Evolutionary conservation across 2,113 vertebrate genomes (phyloP), one percentile per base, ranked within the genome.

Genomic region (Callospermophilus lateralis): DNA sequence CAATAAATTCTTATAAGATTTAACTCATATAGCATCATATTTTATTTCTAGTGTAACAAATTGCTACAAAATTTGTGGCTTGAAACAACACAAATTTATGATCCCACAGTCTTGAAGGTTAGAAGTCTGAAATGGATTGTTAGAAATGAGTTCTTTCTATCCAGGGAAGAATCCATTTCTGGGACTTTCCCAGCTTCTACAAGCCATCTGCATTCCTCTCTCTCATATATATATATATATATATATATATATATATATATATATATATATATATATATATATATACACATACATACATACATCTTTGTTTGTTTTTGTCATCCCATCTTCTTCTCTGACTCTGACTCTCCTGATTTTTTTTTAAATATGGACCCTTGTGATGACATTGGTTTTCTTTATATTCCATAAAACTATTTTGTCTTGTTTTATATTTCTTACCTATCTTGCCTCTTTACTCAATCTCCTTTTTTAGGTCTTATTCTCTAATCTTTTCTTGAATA

Each of bases 1-100:
- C 32, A 34, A 4, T 88, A 76, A 80, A 72, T 95, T 93, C 28
- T 93, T 88, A 70, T 4, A 48, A 84, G 90, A 37, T 20, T 68
- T 8, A 45, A 30, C 11, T 84, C 67, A 85, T 3, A 6, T 68
- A 37, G 32, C 34, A 1, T 48, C 51, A 61, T 45, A 45, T 17
- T 77, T 94, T 95, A 32, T 48, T 42, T 39, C 42, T 77, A 45
- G 7, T 89, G 8, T 48, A 76, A 28, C 32, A 80, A 76, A 74
- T 85, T 73, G 39, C 22, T 22, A 53, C 28, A 95, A 4, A 78
- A 58, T 42, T 20, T 63, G 15, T 86, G 34, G 15, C 26, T 79
- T 67, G 45, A 45, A 84, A 73, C 67, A 87, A 63, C 37, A 67
- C 26, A 79, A 53, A 58, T 28, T 63, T 70, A 39, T 45, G 45